Conservation (phyloP, 2,888 invertebrate genomes). For the Mylabris sibirica region DNA sequence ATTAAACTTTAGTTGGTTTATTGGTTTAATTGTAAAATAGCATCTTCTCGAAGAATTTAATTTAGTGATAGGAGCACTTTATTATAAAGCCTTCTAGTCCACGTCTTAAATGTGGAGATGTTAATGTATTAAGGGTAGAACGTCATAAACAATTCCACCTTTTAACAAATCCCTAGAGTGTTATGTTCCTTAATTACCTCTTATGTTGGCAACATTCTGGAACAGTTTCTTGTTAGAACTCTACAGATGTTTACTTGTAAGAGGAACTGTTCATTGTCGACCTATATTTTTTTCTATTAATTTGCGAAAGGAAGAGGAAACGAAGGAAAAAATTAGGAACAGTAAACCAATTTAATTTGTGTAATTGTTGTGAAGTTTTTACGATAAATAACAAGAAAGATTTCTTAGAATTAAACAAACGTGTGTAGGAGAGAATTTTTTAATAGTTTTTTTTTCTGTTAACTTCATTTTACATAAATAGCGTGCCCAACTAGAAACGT, state of each 20-base stretch:
- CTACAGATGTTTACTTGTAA: slow-evolving; percentile 36
- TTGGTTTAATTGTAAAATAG: neutral
- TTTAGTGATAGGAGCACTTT: neutral
- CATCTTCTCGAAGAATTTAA: neutral
- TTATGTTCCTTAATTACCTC: slow-evolving; percentile 34
- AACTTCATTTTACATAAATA: slow-evolving; percentile 2
- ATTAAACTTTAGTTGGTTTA: neutral
- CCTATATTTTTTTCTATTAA: neutral
- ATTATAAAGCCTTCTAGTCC: neutral
- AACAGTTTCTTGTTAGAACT: slow-evolving; percentile 35
- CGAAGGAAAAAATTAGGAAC: too few species aligned
- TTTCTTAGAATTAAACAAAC: neutral
- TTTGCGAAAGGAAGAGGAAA: neutral
- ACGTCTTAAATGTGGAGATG: neutral
- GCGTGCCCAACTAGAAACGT: slow-evolving; percentile 35
- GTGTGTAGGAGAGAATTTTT: neutral
- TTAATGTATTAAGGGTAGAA: slow-evolving; percentile 5
- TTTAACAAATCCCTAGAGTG: slow-evolving; percentile 30
- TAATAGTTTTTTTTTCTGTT: neutral
- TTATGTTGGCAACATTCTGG: slow-evolving; percentile 34
- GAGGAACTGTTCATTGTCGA: slow-evolving; percentile 2
- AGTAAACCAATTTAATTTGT: neutral
- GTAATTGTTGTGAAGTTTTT: neutral
- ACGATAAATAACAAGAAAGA: neutral
- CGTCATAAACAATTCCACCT: slow-evolving; percentile 19